Percentiles rank a stretch among this genome's conserved stretches.
Conservation (phyloP, 2,888 invertebrate species). For the Oligia fasciuncula region DNA sequence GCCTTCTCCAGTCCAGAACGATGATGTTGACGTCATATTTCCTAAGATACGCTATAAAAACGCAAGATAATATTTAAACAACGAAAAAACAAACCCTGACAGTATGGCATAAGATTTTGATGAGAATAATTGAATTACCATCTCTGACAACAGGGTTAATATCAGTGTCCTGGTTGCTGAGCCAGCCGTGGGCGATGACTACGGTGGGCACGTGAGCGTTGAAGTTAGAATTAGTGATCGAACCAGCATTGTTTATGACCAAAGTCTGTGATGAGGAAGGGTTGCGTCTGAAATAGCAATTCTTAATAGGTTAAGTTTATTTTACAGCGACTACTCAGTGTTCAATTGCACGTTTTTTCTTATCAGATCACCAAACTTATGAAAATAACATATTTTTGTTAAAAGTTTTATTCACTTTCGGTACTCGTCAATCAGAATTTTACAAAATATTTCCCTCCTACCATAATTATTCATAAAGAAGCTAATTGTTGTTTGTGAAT, state of each 20-base stretch:
- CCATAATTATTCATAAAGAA: neutral
- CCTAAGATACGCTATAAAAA: conserved; percentile 70
- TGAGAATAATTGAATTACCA: conserved; percentile 64
- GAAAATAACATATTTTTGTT: neutral
- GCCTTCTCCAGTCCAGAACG: conserved; percentile 78
- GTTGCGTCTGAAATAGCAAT: conserved; percentile 70
- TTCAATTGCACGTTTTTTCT: neutral
- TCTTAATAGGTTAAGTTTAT: neutral
- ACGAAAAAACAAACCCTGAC: no score
- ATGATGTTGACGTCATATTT: conserved; percentile 77
- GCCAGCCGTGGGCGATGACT: conserved; percentile 79
- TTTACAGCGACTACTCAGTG: neutral
- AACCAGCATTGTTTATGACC: conserved; percentile 69
- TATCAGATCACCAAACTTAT: neutral
- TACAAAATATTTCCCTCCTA: no score
- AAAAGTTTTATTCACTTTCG: neutral
- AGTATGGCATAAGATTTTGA: neutral
- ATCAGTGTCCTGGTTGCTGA: conserved; percentile 71
- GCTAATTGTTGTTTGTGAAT: no score
- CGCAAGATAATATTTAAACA: conserved; percentile 1
- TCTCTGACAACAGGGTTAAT: conserved; percentile 73
- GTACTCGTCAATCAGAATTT: no score
- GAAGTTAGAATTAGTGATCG: conserved; percentile 76
- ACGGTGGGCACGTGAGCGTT: conserved; percentile 71
- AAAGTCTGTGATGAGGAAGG: conserved; percentile 67